Evolutionary conservation across 2,888 invertebrate genomes (phyloP), one percentile per base, ranked within the genome.

Genomic region (Priocnemis perturbator): DNA sequence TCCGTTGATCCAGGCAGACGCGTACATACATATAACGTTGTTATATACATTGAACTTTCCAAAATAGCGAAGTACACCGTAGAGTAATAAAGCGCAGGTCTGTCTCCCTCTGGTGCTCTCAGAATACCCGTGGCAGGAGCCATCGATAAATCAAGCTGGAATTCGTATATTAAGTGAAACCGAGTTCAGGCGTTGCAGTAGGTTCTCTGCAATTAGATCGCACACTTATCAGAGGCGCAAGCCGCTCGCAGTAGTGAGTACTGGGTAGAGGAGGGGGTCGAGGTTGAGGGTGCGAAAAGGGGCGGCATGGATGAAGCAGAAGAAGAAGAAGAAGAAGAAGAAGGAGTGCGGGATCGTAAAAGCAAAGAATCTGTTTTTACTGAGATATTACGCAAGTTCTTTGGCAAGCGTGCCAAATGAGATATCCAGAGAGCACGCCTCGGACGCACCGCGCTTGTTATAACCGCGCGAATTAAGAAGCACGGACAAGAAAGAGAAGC

Each of bases 121-220:
- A 77, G 78, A 78, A 79, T 79, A 79, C 70, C 67, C 72, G 77
- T 71, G 62, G 74, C 77, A 74, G 69, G 62, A 74, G 64, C 63
- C 67, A 79, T 76, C 82, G 76, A 82, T 81, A 78, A 82, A 78
- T 82, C 78, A 78, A 70, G 59, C 71, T 72, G 78, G 76, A 77
- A 82, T 80, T 81, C 81, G 76, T 71, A 74, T 81, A 82, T 82
- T 82, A 81, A 79, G 74, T 69, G 72, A 81, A 74, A 75, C 73
- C 61, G 76, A 73, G 73, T 73, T 71, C 70, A 73, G 62, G 70
- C 69, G 71, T 73, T 72, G 65, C 74, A 72, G 68, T 75, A 65
- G 68, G 69, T 64, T 77, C 74, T 52, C 64, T 69, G 79, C 81
- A 81, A 83, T 83, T 83, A 83, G 78, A 79, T 79, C 75, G 77